Base-by-base conservation (phyloP, 2,888 invertebrate species). In the Leptopterna dolabrata region DNA sequence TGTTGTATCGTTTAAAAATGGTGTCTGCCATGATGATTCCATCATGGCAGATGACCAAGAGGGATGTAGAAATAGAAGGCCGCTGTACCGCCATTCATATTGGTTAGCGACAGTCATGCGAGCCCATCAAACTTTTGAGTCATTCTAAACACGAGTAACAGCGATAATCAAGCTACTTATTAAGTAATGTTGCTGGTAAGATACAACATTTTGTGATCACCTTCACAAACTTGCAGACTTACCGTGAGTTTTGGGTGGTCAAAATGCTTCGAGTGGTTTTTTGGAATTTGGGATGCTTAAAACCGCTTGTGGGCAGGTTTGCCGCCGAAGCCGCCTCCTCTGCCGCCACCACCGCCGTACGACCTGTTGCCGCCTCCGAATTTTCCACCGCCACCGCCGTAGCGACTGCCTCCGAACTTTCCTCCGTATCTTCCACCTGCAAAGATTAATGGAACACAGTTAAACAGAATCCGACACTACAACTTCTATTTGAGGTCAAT, bases 311-410 rank as follows among this genome's bases (percentile, higher is more conserved):
- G 83, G 0, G 24, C 71, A 11, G 83, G 83, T 47, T 83, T 83
- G 83, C 83, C 70, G 70, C 83, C 83, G 83, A 19, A 80, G 36
- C 80, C 85, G 55, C 86, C 71, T 11, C 76, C 36, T 0, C 70
- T 7, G 9, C 51, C 83, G 45, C 85, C 83, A 30, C 70, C 76
- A 45, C 88, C 88, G 6, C 86, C 78, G 63, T 63, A 78, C 36
- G 83, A 88, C 13, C 88, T 76, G 76, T 81, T 86, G 27, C 87
- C 83, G 27, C 86, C 86, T 24, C 83, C 83, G 41, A 83, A 83
- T 29, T 36, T 63, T 24, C 51, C 24, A 45, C 80, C 80, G 51
- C 83, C 83, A 36, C 83, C 83, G 45, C 83, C 83, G 71, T 63
- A 63, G 63, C 83, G 63, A 63, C 70, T 41, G 36, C 63, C 83